Evolutionary conservation across 2,113 vertebrate species (phyloP), one percentile per base, ranked within the genome.

Genomic region (Orientallactaga bullata): DNA sequence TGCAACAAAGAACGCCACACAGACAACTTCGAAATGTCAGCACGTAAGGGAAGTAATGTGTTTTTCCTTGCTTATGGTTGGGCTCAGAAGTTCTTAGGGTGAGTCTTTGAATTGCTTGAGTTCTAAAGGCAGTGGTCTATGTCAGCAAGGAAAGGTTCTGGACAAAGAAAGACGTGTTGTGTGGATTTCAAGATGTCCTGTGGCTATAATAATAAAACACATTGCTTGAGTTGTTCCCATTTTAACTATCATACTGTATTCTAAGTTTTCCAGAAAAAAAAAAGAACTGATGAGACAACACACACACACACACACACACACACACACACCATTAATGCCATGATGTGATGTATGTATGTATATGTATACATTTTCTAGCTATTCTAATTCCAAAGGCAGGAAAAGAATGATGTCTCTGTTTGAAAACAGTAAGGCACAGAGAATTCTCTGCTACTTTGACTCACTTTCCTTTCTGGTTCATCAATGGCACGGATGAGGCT

Each of bases 11-110:
- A 78, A 42, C 28, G 81, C 39, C 39, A 74, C n/a, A 81, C 9
- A 81, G 84, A 60, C 37, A 83, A 37, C 42, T 94, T 81, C 89
- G 84, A 97, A 91, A 88, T 47, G 37, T 61, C n/a, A 42, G 51
- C 15, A 60, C n/a, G 32, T 79, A 37, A 88, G 42, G 37, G 30
- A 87, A 74, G 23, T 68, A 32, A 39, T 90, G 5, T 11, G 28
- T 79, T 89, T 81, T 90, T 78, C 32, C 86, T 88, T 88, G 37
- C 30, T 86, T 84, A 68, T 63, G 7, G 13, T 72, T 82, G 58
- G 83, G 26, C 30, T 90, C 28, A 71, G 71, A 85, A 77, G 17
- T 94, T 93, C 73, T 88, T 66, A 79, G n/a, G n/a, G 13, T 66
- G 82, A 85, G 23, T 76, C 65, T 95, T 89, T 91, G 71, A 92